Evolutionary conservation across 2,113 vertebrate species (phyloP).

Genomic region (Microcebus lehilahytsara): DNA sequence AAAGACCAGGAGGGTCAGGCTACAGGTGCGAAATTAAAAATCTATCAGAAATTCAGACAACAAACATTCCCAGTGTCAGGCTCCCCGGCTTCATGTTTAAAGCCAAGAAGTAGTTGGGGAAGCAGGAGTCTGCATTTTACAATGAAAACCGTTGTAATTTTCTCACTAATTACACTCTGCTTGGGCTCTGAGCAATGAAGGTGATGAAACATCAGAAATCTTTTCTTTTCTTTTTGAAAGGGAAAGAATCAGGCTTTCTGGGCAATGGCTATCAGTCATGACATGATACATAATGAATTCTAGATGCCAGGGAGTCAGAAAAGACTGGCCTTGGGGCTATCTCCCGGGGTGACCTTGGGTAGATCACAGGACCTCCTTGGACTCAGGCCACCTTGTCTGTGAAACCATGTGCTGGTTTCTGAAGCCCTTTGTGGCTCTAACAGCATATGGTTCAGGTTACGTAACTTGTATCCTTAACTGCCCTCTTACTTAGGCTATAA

Average conservation of each 20-base stretch:
- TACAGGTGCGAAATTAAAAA: conserved; percentile 2
- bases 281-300: not conserved
- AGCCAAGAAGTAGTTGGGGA: not conserved
- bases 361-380: not conserved
- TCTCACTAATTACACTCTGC: not conserved
- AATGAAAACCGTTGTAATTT: not conserved
- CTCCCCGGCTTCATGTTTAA: not conserved
- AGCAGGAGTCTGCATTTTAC: not conserved
- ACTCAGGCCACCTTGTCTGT: not conserved
- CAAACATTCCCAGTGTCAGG: not conserved
- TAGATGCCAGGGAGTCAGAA: not conserved
- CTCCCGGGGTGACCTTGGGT: not conserved
- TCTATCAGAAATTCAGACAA: not conserved
- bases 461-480: not conserved
- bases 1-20: not conserved
- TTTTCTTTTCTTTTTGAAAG: not conserved
- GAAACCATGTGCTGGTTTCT: not conserved
- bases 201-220: not conserved
- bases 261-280: not conserved
- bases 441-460: not conserved
- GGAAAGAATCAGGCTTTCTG: not conserved
- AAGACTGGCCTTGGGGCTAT: not conserved
- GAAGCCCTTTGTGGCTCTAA: not conserved
- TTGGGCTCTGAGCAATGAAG: not conserved
- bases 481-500: not conserved